Evolutionary conservation across 2,888 invertebrate species (phyloP), one percentile per base, ranked within the genome.

Genomic region (Xanthia togata): DNA sequence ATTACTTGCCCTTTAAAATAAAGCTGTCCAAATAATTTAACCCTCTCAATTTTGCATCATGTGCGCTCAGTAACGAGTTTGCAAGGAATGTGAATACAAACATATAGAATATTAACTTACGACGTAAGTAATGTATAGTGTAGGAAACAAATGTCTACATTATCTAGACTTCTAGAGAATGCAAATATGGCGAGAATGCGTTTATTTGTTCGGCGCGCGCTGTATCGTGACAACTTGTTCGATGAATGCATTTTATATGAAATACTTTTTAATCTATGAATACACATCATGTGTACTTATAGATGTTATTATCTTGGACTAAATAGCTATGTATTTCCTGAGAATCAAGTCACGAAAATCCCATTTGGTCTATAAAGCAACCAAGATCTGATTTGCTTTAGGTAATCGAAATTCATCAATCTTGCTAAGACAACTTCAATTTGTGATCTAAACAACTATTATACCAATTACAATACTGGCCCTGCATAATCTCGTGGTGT

Each of bases 131-230:
- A 31, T 31, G 31, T 59, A 60, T 81, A 79, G 72, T 76, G 68
- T 65, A 78, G 73, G 78, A 79, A 83, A 83, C 78, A 70, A 78
- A 73, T 73, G 72, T 72, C 76, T 70, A 60, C 78, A 78, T 87
- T 82, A 85, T 87, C 80, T 79, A n/a, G n/a, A n/a, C n/a, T n/a
- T n/a, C n/a, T n/a, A 60, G 53, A 76, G 78, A 83, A 83, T 83
- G 83, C 76, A 86, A 82, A 86, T 86, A 83, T 75, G 73, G 74
- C 69, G 57, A 73, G 79, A 82, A 88, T 83, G 84, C 76, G 73
- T 76, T 63, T 88, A 80, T 88, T 84, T 88, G 79, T 78, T 63
- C 78, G 70, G 68, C 64, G 73, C 75, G 76, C 77, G 70, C 63
- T 53, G 57, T 78, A 57, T 79, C 81, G 76, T 76, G 69, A 73